Base-by-base conservation (phyloP, 2,113 vertebrate genomes). In the Lamprotornis superbus region DNA sequence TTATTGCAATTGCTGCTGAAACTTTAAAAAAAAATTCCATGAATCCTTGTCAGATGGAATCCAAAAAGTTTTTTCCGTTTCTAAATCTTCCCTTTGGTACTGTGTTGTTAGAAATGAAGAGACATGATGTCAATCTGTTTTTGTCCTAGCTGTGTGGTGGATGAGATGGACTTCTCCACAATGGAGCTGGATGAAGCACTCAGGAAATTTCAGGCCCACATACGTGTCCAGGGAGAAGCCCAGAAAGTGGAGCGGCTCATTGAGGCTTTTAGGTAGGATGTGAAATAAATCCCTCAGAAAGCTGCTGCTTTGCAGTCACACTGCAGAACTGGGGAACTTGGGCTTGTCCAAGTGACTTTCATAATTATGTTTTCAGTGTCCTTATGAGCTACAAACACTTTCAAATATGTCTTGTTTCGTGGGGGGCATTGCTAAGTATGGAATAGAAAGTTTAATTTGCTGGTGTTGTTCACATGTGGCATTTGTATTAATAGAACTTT, bases 101-200 rank as follows among this genome's bases (percentile, higher is more conserved):
- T 23, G 5, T 37, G 3, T 24, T 53, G 31, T 50, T 53, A 49
- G 53, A 52, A 64, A 65, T 40, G 7, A 16, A 76, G 52, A 65
- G 59, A 33, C 20, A 39, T 1, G 6, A 21, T 57, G 47, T n/a
- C 49, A 16, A 13, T 89, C 4, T 95, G 73, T 56, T 96, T 97
- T 40, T 96, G 3, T 96, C 92, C 42, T 97, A 99, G 99, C 95
- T 99, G 99, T 39, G 99, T 99, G 81, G 99, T 99, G 77, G 99
- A 99, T 82, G 99, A 99, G 96, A 99, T 99, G 99, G 99, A 99
- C 94, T 99, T 99, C 96, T 99, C 99, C 2, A 96, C 97, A 49
- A 99, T 99, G 99, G 99, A 99, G 94, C 98, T 99, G 95, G 99
- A 99, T 49, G 99, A 99, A 97, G 99, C 99, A 7, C 98, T 99